Evolutionary conservation across 2,888 invertebrate genomes (phyloP).

Genomic region (Nipponacmea schrenckii): DNA sequence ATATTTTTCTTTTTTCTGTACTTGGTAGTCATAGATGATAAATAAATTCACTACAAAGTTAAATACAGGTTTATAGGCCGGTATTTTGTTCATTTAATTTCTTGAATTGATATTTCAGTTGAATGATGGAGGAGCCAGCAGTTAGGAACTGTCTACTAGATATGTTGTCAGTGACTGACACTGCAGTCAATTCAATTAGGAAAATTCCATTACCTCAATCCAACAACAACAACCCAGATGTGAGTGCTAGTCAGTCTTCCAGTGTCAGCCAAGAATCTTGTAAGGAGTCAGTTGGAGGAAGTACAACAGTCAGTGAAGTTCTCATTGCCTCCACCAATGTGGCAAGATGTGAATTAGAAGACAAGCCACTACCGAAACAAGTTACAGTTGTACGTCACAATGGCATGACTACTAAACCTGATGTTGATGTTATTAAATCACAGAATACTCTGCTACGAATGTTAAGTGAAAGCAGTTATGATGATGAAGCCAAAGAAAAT

Average conservation of each 20-base stretch:
- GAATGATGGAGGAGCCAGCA: not conserved
- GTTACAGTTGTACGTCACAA: too few relatives aligned
- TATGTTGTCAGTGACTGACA: constrained; percentile 51
- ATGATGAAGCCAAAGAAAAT: not conserved
- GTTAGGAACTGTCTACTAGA: constrained; percentile 43
- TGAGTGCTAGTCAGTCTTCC: constrained; percentile 18
- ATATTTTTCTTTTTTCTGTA: too few relatives aligned
- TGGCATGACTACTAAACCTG: too few relatives aligned
- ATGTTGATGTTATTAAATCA: too few relatives aligned
- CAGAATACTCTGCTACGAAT: not conserved
- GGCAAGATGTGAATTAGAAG: too few relatives aligned
- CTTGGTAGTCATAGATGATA: too few relatives aligned
- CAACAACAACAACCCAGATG: constrained; percentile 24
- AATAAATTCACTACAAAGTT: too few relatives aligned
- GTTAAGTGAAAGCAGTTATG: not conserved
- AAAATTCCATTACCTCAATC: constrained; percentile 27
- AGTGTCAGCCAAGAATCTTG: constrained; percentile 22
- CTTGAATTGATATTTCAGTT: too few relatives aligned
- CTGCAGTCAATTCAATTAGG: constrained; percentile 50
- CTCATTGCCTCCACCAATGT: constrained; percentile 44
- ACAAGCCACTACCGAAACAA: too few relatives aligned
- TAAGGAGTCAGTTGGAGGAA: constrained; percentile 42
- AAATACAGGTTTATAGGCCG: too few relatives aligned
- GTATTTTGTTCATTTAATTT: too few relatives aligned
- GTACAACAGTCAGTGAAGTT: constrained; percentile 53